Percentiles rank a stretch among this genome's conserved stretches.
Evolutionary conservation across 2,888 invertebrate species (phyloP).

Genomic region (Plusia festucae): DNA sequence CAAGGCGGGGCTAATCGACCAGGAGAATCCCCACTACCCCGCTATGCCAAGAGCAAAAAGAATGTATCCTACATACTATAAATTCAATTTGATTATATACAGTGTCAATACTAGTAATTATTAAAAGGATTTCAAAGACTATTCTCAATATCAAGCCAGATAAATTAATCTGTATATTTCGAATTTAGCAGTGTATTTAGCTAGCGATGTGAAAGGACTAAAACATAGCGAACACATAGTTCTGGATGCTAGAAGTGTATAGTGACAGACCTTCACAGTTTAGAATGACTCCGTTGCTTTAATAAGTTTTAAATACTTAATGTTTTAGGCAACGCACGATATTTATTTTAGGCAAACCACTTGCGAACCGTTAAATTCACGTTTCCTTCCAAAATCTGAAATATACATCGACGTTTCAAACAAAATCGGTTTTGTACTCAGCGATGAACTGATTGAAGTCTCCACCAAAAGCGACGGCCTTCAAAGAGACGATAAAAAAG

Average conservation of each 20-base stretch:
- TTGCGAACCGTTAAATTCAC: not conserved
- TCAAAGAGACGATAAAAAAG: slow-evolving; percentile 3
- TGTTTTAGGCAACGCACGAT: not conserved
- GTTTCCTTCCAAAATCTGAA: not conserved
- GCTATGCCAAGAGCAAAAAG: slow-evolving; percentile 11
- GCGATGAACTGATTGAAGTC: not conserved
- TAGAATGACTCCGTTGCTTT: slow-evolving; percentile 49
- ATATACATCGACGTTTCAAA: not conserved
- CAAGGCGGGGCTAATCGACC: slow-evolving; percentile 1
- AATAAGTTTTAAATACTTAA: slow-evolving; percentile 19
- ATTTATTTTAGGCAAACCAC: not conserved
- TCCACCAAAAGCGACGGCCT: not conserved
- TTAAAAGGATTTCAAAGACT: slow-evolving; percentile 49
- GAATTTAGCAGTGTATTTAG: slow-evolving; percentile 50
- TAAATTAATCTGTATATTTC: slow-evolving; percentile 39
- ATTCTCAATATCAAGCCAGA: slow-evolving; percentile 36
- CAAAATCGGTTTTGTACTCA: not conserved
- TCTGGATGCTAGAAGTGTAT: slow-evolving; percentile 56
- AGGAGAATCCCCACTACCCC: slow-evolving; percentile 7
- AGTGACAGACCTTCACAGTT: slow-evolving; percentile 45
- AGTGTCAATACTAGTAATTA: slow-evolving; percentile 55
- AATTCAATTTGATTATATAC: slow-evolving; percentile 59
- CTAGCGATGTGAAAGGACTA: slow-evolving; percentile 64
- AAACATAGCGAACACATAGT: slow-evolving; percentile 64
- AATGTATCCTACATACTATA: slow-evolving; percentile 48